Base-by-base conservation (phyloP, 2,888 invertebrate genomes). In the Venusia cambrica region DNA sequence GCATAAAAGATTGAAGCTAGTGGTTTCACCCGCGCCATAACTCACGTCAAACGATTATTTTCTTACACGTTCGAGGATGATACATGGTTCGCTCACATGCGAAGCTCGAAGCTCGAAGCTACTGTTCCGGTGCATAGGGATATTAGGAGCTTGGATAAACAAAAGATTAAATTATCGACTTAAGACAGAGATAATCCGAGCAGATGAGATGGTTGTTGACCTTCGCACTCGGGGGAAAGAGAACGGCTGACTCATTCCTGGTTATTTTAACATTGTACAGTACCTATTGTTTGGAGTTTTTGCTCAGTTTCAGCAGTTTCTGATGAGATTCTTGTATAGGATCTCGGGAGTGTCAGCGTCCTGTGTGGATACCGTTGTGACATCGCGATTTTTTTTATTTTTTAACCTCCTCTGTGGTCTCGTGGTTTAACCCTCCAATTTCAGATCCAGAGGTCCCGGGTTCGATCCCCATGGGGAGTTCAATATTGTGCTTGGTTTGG, bases 91-190 rank as follows among this genome's bases (percentile, higher is more conserved):
- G 72, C 60, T 68, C 67, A 63, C 64, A 69, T 70, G 76, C 60
- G n/a, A n/a, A n/a, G n/a, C n/a, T n/a, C n/a, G n/a, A n/a, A n/a
- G n/a, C n/a, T n/a, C n/a, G n/a, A n/a, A n/a, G n/a, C n/a, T 61
- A 51, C 51, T 53, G 77, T 68, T 73, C 67, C 73, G 73, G 68
- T 71, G 73, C 77, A 72, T 50, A 66, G 64, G 57, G 71, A 73
- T 80, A 81, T 84, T 80, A 83, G 75, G 76, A 67, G 73, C 78
- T 77, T 79, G 78, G 72, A 79, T 83, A 84, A 83, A 84, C 83
- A 84, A 76, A 77, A 74, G 83, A 83, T 84, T 81, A 84, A 81
- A 79, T 81, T 77, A 80, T 78, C 77, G 76, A 72, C 71, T 73
- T 75, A 78, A 80, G 77, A 77, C 74, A 51, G 75, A 73, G 79